Base-by-base conservation (phyloP, 2,113 vertebrate genomes). In the Macrotis lagotis region DNA sequence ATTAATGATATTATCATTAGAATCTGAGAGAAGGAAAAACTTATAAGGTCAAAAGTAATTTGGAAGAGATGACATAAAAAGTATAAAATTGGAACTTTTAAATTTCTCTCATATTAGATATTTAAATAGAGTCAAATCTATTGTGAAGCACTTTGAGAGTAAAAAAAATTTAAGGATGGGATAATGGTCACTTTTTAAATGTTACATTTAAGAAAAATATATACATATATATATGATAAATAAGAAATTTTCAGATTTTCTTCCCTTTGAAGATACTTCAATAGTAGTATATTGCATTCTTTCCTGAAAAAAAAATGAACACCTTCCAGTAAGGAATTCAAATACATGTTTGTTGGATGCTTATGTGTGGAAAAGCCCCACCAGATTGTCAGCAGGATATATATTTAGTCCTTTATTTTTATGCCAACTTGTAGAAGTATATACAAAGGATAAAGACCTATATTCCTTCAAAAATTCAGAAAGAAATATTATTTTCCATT, bases 41-140 rank as follows among this genome's bases (percentile, higher is more conserved):
- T 93, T 52, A 92, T 93, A 94, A 95, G 92, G 93, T 95, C 92
- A 90, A 91, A 47, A 93, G 52, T n/a, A 89, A 49, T 55, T 96
- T 89, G 90, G 94, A 94, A 95, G 51, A 93, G 50, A 92, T 83
- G 91, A 24, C 51, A 88, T 50, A 5, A 28, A 31, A 25, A 37
- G 28, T 26, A 28, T 37, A 26, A 10, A 83, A 3, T 14, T 52
- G 37, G 48, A n/a, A 88, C 50, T 90, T 25, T 55, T 26, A 47
- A 31, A 24, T 93, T 51, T 88, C 88, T 50, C 44, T 83, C 47
- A 25, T 50, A 14, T 48, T 48, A 44, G 1, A 3, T 22, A 25
- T 19, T 49, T 28, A 12, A 48, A 37, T 4, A 2, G 8, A 94
- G 48, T 44, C 66, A 83, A 83, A 24, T 83, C 66, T 44, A 83